phyloP scores from a whole-genome alignment of 1,140 invertebrate genomes.

The Choristoneura fumiferana region DNA sequence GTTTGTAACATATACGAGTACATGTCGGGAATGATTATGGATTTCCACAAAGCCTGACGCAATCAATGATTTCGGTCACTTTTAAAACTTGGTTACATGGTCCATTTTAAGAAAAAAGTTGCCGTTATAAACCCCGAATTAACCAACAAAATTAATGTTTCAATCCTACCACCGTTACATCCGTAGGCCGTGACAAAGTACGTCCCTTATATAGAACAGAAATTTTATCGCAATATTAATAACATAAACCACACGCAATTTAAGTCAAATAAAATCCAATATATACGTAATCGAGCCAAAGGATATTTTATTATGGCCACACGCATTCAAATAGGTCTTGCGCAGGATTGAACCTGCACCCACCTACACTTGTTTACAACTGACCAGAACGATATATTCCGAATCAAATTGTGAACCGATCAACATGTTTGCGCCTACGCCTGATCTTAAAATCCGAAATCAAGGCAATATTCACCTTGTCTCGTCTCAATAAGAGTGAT shows the following conservation, averaged over 20 bases:
- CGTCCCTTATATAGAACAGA: not conserved
- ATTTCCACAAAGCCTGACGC: no score
- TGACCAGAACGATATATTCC: conserved; percentile 56
- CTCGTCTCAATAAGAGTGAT: conserved; percentile 17
- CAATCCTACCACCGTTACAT: not conserved
- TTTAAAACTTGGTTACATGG: no score
- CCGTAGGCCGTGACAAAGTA: conserved; percentile 7
- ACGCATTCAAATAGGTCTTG: conserved; percentile 5
- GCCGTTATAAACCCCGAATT: not conserved
- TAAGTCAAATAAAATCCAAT: conserved; percentile 19
- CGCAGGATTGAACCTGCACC: conserved; percentile 52
- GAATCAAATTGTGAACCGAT: conserved; percentile 68
- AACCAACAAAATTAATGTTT: not conserved
- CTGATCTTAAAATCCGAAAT: conserved; percentile 6
- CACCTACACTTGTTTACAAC: conserved; percentile 68
- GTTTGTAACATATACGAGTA: no score
- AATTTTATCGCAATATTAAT: conserved; percentile 9
- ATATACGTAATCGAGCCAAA: conserved; percentile 3
- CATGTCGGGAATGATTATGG: no score
- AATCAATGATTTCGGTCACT: no score
- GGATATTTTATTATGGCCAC: conserved; percentile 9
- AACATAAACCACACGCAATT: conserved; percentile 12
- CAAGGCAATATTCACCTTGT: conserved; percentile 35
- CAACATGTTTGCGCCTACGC: conserved; percentile 66
- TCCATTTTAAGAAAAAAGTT: no score